Base-by-base conservation (phyloP, 2,797 vertebrate genomes). In the Sebastes jordani region DNA sequence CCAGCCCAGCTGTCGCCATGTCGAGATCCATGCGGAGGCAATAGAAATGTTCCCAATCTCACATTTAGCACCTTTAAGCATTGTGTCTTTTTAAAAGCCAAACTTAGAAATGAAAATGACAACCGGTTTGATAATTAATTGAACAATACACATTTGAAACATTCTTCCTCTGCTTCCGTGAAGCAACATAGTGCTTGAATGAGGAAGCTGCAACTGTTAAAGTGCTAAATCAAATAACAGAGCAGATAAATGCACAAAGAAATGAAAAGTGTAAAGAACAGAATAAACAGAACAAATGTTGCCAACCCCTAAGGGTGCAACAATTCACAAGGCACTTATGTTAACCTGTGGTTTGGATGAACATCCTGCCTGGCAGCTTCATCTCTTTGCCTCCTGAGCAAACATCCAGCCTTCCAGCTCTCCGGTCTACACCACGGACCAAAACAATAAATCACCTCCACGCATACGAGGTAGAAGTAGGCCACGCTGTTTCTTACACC, bases 401-500 rank as follows among this genome's bases (percentile, higher is more conserved):
- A 63, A 72, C 71, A 76, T 63, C 27, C 63, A 65, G 64, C 55
- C 74, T 76, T 42, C 16, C 34, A 54, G 42, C 66, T 81, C 71
- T 80, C 29, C 71, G 76, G 65, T 81, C 71, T 25, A 46, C 59
- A 77, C 49, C 29, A 66, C 20, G 6, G 23, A 75, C 55, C 32
- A 64, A 81, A 82, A 86, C 84, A 87, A 90, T 86, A 87, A 87
- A 85, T 87, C 86, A 85, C 71, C 63, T 79, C 64, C 9, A 36
- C 70, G 86, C 83, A 89, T 38, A 62, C 30, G 27, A 82, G 36
- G 46, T 55, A 65, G 74, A 90, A 89, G 66, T 90, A 88, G 81
- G 86, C 63, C 86, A 85, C 6, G 23, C 66, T 60, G 61, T 62
- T 77, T 83, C 72, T 66, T 36, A 83, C 79, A 59, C 84, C 70